Evolutionary conservation across 2,888 invertebrate species (phyloP).

Genomic region (Pandemis cinnamomeana): DNA sequence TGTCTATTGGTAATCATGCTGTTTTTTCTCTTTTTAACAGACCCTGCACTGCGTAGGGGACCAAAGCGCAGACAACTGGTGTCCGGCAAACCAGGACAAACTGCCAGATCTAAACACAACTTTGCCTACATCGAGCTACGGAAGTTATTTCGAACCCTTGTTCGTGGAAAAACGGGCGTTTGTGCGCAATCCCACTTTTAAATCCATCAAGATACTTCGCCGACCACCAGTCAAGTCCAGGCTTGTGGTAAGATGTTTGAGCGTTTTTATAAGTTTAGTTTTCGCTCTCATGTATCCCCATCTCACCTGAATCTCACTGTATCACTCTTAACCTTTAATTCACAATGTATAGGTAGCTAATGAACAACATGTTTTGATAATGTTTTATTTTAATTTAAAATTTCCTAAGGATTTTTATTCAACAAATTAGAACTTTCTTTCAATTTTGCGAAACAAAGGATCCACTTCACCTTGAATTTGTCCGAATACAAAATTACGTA

Average conservation of each 20-base stretch:
- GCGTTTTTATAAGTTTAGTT: not conserved
- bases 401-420: too few species aligned
- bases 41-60: not conserved
- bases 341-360: too few species aligned
- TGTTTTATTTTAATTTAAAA: too few species aligned
- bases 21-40: not conserved
- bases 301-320: too few species aligned
- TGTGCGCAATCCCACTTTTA: not conserved
- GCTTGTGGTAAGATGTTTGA: not conserved
- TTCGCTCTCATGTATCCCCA: too few species aligned
- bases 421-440: too few species aligned
- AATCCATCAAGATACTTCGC: not conserved
- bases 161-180: slow-evolving; percentile 5
- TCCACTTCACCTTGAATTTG: too few species aligned
- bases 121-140: not conserved
- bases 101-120: not conserved
- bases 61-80: not conserved
- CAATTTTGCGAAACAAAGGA: too few species aligned
- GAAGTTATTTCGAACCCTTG: not conserved
- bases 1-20: too few species aligned
- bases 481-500: too few species aligned
- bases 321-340: too few species aligned
- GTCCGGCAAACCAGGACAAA: not conserved
- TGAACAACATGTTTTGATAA: too few species aligned
- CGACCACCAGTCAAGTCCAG: slow-evolving; percentile 1